These are phyloP conservation scores for Psittacula cyanocephala DNA, from an alignment of 2,113 vertebrate genomes.

Conservation along the genomic window DNA sequence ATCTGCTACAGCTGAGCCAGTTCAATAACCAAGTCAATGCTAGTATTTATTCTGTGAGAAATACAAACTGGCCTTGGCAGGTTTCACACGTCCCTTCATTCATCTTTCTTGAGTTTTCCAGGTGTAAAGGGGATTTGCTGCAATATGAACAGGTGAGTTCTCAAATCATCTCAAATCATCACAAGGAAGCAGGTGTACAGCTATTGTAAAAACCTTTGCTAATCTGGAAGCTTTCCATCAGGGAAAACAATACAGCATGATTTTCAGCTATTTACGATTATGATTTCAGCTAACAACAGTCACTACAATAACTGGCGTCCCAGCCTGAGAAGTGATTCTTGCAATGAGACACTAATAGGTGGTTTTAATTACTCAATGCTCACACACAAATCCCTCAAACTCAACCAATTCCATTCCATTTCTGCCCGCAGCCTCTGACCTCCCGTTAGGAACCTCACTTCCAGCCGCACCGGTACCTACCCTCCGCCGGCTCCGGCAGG, in stretches of 20 bases:
- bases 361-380: not conserved
- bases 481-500: constrained; percentile 79
- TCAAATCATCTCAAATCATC: not conserved
- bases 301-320: not conserved
- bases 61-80: not conserved
- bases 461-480: constrained; percentile 63
- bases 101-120: not conserved
- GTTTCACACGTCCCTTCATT: not conserved
- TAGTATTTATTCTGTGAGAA: not conserved
- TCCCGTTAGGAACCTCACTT: not conserved
- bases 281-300: not conserved
- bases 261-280: not conserved
- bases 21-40: not conserved
- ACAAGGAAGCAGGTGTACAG: not conserved
- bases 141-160: not conserved
- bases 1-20: not conserved
- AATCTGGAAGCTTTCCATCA: not conserved
- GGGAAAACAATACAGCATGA: not conserved
- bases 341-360: not conserved
- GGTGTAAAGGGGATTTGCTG: not conserved
- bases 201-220: not conserved
- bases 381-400: not conserved
- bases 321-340: not conserved
- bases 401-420: not conserved
- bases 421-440: not conserved